Evolutionary conservation across 2,113 vertebrate species (phyloP).

Genomic region (Delphinapterus leucas): DNA sequence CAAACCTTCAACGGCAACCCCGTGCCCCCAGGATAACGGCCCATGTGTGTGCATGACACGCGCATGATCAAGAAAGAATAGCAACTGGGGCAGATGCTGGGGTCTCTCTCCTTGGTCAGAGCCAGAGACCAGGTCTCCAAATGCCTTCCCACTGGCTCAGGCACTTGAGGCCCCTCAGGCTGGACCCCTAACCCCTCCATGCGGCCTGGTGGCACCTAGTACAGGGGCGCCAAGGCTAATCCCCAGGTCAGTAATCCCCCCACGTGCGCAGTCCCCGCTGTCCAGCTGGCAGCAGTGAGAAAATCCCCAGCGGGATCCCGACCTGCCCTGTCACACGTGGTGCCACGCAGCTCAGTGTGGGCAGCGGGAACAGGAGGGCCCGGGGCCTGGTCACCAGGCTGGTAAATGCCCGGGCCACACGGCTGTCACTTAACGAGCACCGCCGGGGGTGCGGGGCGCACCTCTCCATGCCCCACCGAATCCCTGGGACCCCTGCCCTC

Average conservation of each 20-base stretch:
- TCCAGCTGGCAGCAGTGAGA: neutral
- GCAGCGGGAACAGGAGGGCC: neutral
- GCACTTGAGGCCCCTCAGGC: neutral
- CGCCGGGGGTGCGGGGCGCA: accelerated
- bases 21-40: neutral
- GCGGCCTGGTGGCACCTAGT: neutral
- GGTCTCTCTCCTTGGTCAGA: neutral
- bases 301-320: neutral
- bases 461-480: neutral
- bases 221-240: neutral
- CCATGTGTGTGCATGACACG: accelerated
- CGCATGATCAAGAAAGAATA: accelerated
- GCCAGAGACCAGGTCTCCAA: neutral
- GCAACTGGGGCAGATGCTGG: neutral
- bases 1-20: neutral
- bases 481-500: accelerated
- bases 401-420: accelerated
- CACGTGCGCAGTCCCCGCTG: accelerated
- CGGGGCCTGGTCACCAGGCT: neutral
- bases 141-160: neutral
- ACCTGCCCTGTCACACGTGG: neutral
- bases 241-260: neutral
- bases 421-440: neutral
- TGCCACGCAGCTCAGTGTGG: accelerated
- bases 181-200: neutral